Evolutionary conservation across 2,888 invertebrate genomes (phyloP), one percentile per base, ranked within the genome.

Genomic region (Trachelus iudaicus): DNA sequence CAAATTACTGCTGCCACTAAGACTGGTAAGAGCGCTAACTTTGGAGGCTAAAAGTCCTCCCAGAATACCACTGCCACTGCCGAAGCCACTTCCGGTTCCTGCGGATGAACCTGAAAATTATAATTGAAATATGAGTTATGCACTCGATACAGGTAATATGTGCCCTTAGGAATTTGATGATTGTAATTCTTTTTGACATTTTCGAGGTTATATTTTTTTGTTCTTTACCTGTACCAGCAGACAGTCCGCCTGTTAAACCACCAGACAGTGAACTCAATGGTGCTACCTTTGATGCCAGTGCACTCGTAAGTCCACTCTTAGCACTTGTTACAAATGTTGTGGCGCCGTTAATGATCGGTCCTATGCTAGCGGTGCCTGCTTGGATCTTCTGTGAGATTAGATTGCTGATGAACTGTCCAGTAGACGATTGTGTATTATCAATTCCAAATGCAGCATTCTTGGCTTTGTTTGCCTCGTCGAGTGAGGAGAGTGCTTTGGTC

Each of bases 391-490:
- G 94, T 0, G 95, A 94, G 83, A 96, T 93, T 77, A 95, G 92
- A 34, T 94, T 94, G 81, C 94, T 94, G 79, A 96, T 92, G 71
- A 93, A 93, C 77, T 93, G 93, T 33, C 91, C 88, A 31, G 95
- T 93, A 1, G 94, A 94, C 77, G 93, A 93, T 75, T 93, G 92
- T n/a, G 95, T 95, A 15, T 94, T 87, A 86, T 94, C 94, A 87
- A 96, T 96, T 75, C 95, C 95, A 89, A 94, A 95, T 86, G 95
- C 95, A 83, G 94, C 94, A 91, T 96, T 97, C 91, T 96, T 95
- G 86, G 94, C 95, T 85, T 95, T 94, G 92, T 96, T 97, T 83
- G 94, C 92, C 76, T 93, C 93, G 91, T 97, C 96, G 89, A 96
- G 91, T 75, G 94, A 94, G 77, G 94, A 93, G 80, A 97, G 93